Base-by-base conservation (phyloP, 1,140 invertebrate genomes). In the Cephus cinctus region DNA sequence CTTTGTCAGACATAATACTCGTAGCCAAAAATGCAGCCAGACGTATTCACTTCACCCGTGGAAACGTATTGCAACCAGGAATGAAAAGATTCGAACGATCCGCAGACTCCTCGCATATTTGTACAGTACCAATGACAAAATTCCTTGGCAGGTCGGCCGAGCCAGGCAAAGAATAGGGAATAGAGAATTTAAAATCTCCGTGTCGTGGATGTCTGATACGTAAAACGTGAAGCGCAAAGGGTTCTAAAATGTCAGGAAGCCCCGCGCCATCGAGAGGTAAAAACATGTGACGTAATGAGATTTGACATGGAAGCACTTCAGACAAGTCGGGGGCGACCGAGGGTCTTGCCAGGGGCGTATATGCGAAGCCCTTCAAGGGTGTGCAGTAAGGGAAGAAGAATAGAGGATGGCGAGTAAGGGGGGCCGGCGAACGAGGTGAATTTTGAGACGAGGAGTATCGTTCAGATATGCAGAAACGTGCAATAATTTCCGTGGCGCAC, bases 201-300 rank as follows among this genome's bases (percentile, higher is more conserved):
- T n/a, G n/a, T n/a, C n/a, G n/a, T n/a, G n/a, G n/a, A n/a, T n/a
- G n/a, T n/a, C n/a, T n/a, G n/a, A n/a, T n/a, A n/a, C n/a, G n/a
- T n/a, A n/a, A n/a, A n/a, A n/a, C n/a, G n/a, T n/a, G n/a, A n/a
- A n/a, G n/a, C n/a, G n/a, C n/a, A n/a, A n/a, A n/a, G n/a, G n/a
- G n/a, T n/a, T n/a, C n/a, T n/a, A n/a, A n/a, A n/a, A n/a, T n/a
- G n/a, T n/a, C n/a, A n/a, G n/a, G n/a, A n/a, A n/a, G n/a, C n/a
- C n/a, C n/a, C n/a, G n/a, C n/a, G n/a, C n/a, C n/a, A n/a, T n/a
- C n/a, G n/a, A n/a, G n/a, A n/a, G n/a, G 59, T 60, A 65, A 69
- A 69, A 67, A 66, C 56, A 49, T 49, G 56, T 6, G 55, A 49
- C 64, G 57, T 72, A 73, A 70, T 63, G 61, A 65, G 67, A 71